These are phyloP conservation scores for Platyscapa corneri DNA, from an alignment of 1,140 invertebrate genomes.

Conservation along the genomic window DNA sequence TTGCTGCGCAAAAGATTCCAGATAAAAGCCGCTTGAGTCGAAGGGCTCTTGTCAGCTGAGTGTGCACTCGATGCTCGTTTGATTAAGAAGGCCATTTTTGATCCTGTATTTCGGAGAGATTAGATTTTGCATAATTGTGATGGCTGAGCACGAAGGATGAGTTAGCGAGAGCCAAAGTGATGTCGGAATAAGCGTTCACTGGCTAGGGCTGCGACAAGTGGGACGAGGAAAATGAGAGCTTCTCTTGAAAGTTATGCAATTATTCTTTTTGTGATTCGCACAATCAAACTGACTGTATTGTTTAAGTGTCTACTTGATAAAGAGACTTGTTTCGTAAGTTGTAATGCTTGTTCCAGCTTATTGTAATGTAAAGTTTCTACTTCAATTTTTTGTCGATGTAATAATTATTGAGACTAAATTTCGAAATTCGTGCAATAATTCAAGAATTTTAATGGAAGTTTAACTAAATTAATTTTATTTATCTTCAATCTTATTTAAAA, in stretches of 20 bases:
- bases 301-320: not conserved
- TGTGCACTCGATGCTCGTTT: constrained; percentile 19
- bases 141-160: not conserved
- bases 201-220: not conserved
- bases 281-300: not conserved
- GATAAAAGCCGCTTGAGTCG: not conserved
- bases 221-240: not conserved
- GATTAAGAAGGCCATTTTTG: constrained; percentile 22
- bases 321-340: not conserved
- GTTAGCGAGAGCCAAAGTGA: not conserved
- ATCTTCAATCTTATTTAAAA: no score
- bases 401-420: no score
- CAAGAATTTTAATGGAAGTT: no score
- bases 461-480: no score
- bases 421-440: no score
- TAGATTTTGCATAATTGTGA: not conserved
- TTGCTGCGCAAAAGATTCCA: not conserved
- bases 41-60: not conserved
- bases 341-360: no score
- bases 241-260: not conserved
- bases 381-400: no score
- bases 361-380: no score
- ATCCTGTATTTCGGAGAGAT: constrained; percentile 27
- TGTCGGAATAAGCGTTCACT: not conserved
- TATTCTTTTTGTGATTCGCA: no score